A percentile compares a stretch with the other conserved stretches of the same genome.
phyloP scores from a whole-genome alignment of 1,140 invertebrate genomes.

The Helicoverpa armigera region DNA sequence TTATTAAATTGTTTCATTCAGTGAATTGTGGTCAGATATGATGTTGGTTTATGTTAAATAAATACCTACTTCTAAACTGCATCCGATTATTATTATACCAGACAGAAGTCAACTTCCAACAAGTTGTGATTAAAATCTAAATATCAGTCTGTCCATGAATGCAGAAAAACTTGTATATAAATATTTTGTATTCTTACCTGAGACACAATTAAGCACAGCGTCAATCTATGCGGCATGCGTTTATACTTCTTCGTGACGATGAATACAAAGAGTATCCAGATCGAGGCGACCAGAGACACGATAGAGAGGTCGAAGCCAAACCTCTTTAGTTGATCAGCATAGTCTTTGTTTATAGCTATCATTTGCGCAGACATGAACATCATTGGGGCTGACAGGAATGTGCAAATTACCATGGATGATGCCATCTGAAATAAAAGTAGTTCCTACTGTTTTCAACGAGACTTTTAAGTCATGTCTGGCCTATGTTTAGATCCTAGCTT shows the following conservation, averaged over 20 bases:
- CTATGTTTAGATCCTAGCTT: too few relatives aligned
- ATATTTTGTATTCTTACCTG: conserved; percentile 88
- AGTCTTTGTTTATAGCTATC: conserved; percentile 92
- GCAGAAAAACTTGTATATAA: too few relatives aligned
- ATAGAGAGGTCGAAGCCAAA: conserved; percentile 95
- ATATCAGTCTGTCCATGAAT: too few relatives aligned
- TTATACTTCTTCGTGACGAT: conserved; percentile 92
- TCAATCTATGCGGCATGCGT: conserved; percentile 94
- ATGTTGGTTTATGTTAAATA: too few relatives aligned
- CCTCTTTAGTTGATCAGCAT: conserved; percentile 91
- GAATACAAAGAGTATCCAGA: conserved; percentile 94
- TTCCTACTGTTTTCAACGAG: too few relatives aligned
- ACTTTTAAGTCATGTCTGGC: too few relatives aligned
- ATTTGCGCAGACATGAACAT: conserved; percentile 98
- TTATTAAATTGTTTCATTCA: too few relatives aligned
- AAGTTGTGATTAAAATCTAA: too few relatives aligned
- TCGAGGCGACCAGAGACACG: conserved; percentile 90
- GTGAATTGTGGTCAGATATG: too few relatives aligned
- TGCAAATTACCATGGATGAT: conserved; percentile 96
- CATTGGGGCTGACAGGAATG: conserved; percentile 96
- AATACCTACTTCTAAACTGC: too few relatives aligned
- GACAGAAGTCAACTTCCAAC: too few relatives aligned
- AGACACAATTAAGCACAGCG: conserved; percentile 91
- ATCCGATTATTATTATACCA: too few relatives aligned
- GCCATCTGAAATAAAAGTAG: conserved; percentile 89